Percentiles rank a stretch among this genome's conserved stretches.
These are phyloP conservation scores for Channallabes apus DNA, from an alignment of 2,797 vertebrate species.

Conservation along the genomic window DNA sequence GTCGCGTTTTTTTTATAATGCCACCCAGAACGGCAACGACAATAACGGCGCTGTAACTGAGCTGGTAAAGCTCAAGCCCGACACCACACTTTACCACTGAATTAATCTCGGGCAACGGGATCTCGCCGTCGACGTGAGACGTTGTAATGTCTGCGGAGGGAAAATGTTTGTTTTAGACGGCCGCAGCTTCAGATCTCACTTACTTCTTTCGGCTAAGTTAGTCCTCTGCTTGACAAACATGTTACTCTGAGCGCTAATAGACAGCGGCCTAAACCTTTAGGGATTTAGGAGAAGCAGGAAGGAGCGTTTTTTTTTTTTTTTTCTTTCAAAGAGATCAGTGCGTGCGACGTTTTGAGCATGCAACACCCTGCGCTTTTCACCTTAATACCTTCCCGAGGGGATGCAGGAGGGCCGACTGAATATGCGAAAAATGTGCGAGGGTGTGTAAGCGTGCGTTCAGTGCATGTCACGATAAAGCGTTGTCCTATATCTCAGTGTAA, in stretches of 20 bases:
- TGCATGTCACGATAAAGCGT: not conserved
- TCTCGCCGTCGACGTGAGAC: not conserved
- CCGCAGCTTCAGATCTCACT: slow-evolving; percentile 11
- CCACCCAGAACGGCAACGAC: slow-evolving; percentile 49
- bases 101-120: slow-evolving; percentile 6
- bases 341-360: slow-evolving; percentile 13
- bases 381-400: not conserved
- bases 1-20: slow-evolving; percentile 44
- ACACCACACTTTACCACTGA: slow-evolving; percentile 30
- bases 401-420: not conserved
- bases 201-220: not conserved
- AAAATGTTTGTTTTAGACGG: slow-evolving; percentile 20
- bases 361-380: slow-evolving; percentile 9
- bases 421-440: not conserved
- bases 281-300: slow-evolving; percentile 9
- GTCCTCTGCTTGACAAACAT: not conserved
- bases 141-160: slow-evolving; percentile 23
- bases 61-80: slow-evolving; percentile 24
- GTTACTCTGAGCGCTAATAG: slow-evolving; percentile 7
- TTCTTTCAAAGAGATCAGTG: slow-evolving; percentile 28
- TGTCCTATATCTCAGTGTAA: not conserved
- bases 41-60: slow-evolving; percentile 43
- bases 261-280: slow-evolving; percentile 24
- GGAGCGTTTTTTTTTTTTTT: not conserved
- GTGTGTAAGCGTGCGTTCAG: not conserved